Conservation (phyloP, 2,113 vertebrate species). For the Ceratotherium simum region DNA sequence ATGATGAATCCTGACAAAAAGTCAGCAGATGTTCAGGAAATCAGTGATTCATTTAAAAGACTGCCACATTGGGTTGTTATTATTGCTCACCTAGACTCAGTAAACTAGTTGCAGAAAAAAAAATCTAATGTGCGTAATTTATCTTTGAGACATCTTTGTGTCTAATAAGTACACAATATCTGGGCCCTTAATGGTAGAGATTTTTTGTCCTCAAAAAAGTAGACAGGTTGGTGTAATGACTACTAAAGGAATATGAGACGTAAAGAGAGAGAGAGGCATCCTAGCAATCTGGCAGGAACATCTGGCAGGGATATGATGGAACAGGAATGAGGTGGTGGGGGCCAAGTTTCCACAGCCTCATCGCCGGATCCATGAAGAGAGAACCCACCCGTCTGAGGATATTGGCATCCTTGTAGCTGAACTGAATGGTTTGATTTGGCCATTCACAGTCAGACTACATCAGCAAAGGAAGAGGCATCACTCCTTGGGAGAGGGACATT, state of each 20-base stretch:
- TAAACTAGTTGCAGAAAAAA: background rate
- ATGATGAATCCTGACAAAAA: constrained; percentile 52
- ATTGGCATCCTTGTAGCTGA: background rate
- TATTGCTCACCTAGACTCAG: background rate
- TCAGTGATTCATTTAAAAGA: constrained; percentile 40
- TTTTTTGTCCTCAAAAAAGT: background rate
- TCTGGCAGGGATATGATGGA: background rate
- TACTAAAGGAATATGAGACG: constrained; percentile 15
- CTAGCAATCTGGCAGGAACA: background rate
- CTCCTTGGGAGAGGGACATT: background rate
- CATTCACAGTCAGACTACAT: background rate
- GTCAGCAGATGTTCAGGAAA: constrained; percentile 52
- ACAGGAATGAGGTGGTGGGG: background rate
- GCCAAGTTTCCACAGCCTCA: background rate
- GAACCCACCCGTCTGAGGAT: background rate
- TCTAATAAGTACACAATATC: constrained; percentile 38
- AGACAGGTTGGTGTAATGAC: constrained; percentile 19
- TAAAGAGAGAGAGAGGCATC: background rate
- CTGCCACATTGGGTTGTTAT: background rate
- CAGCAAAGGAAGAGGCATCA: background rate
- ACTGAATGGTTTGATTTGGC: background rate
- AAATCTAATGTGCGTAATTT: constrained; percentile 39
- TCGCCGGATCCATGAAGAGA: background rate
- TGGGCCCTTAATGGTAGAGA: constrained; percentile 41
- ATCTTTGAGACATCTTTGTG: constrained; percentile 42